A percentile compares a stretch with the other conserved stretches of the same genome.
Evolutionary conservation across 2,113 vertebrate genomes (phyloP).

Genomic region (Lonchura striata): DNA sequence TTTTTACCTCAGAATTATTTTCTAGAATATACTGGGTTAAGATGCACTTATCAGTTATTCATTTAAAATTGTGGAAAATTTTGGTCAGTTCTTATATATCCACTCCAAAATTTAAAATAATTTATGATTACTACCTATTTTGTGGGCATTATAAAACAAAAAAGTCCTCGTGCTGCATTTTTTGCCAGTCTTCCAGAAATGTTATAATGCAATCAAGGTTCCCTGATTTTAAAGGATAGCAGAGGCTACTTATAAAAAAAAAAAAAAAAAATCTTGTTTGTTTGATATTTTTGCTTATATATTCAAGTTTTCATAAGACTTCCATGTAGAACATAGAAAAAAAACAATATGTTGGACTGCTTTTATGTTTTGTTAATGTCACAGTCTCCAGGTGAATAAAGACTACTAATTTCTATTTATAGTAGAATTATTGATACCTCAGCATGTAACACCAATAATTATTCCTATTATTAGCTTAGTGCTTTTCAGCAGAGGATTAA

Average conservation of each 20-base stretch:
- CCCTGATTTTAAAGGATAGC: not conserved
- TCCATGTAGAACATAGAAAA: not conserved
- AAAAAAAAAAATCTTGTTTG: not conserved
- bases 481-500: not conserved
- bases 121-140: not conserved
- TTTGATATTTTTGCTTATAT: not conserved
- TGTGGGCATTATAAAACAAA: not conserved
- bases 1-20: not conserved
- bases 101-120: not conserved
- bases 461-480: not conserved
- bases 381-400: not conserved
- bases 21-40: not conserved
- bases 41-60: not conserved
- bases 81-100: not conserved
- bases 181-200: not conserved
- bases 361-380: not conserved
- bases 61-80: not conserved
- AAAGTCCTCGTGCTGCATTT: not conserved
- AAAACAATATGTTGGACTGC: not conserved
- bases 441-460: accelerated
- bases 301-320: not conserved
- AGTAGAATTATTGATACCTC: not conserved
- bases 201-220: not conserved
- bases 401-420: not conserved
- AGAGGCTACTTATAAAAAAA: accelerated